Base-by-base conservation (phyloP, 2,797 vertebrate species). In the Onychomys torridus region DNA sequence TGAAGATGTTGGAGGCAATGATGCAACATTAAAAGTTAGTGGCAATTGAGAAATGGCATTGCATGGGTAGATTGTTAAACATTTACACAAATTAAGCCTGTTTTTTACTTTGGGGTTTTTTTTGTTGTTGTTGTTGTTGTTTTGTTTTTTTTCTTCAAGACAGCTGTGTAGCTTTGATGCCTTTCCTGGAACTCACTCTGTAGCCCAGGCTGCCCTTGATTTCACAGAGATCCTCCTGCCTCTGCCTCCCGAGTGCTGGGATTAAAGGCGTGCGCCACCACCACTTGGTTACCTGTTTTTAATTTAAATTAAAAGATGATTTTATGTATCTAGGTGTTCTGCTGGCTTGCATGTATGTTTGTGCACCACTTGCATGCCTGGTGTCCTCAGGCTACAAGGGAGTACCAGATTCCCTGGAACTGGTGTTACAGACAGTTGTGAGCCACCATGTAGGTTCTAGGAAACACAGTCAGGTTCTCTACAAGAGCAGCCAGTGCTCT, bases 1-100 rank as follows among this genome's bases (percentile, higher is more conserved):
- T 98, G 99, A 99, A 95, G 99, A 99, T 87, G 98, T 99, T 0
- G 99, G 99, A 75, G 99, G 99, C 86, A 99, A 99, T 78, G 99
- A 99, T 91, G 98, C 98, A 25, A 99, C 98, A 0, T 98, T 99
- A 96, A 99, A 98, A 98, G 99, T 99, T 94, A 96, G 98, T 98
- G 96, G 25, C 65, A 3, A 29, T 82, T 91, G 55, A 46, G 55
- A 95, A 71, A 79, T 89, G 40, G 5, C 29, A 8, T 87, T 90
- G 49, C 43, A 11, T 90, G 91, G 23, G 2, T 52, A 37, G 79
- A 69, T 82, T 93, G 67, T 73, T 75, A 55, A 85, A 79, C 17
- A 73, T 7, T 61, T 79, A 75, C 6, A 40, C 32, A 75, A 49
- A 71, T 10, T 78, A 67, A 49, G 65, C 19, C 49, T 46, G 1